phyloP scores from a whole-genome alignment of 2,888 invertebrate species.

The Drosophila paucipuncta region DNA sequence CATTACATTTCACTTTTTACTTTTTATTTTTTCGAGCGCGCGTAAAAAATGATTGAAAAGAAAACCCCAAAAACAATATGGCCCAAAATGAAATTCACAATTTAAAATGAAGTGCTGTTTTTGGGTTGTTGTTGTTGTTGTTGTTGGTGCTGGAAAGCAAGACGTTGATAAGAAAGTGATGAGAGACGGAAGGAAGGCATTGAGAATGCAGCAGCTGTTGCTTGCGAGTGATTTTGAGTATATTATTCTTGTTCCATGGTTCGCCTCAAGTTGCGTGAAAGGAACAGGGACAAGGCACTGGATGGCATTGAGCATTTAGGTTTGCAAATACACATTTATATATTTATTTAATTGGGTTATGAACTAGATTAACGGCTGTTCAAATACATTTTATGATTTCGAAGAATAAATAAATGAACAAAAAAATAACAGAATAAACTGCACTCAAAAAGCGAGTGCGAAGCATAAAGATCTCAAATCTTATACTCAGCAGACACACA shows the following conservation, averaged over 20 bases:
- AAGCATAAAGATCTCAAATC: conserved; percentile 9
- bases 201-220: conserved; percentile 62
- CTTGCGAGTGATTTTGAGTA: conserved; percentile 36
- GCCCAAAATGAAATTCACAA: conserved; percentile 25
- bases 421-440: conserved; percentile 7
- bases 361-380: neutral
- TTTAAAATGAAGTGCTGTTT: conserved; percentile 19
- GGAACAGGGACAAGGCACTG: neutral
- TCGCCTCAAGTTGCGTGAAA: conserved; percentile 26
- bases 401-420: neutral
- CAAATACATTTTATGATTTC: conserved; percentile 2
- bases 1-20: conserved; percentile 25
- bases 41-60: conserved; percentile 40
- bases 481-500: conserved; percentile 26
- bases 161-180: conserved; percentile 21
- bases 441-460: conserved; percentile 1
- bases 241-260: conserved; percentile 18
- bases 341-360: neutral
- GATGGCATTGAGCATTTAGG: conserved; percentile 6
- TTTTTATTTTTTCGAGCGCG: conserved; percentile 26
- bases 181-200: conserved; percentile 19
- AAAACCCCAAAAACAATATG: conserved; percentile 25
- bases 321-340: neutral
- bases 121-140: conserved; percentile 19
- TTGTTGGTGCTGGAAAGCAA: conserved; percentile 41